phyloP scores from a whole-genome alignment of 2,888 invertebrate species.

The Mesorhabditis belari region DNA sequence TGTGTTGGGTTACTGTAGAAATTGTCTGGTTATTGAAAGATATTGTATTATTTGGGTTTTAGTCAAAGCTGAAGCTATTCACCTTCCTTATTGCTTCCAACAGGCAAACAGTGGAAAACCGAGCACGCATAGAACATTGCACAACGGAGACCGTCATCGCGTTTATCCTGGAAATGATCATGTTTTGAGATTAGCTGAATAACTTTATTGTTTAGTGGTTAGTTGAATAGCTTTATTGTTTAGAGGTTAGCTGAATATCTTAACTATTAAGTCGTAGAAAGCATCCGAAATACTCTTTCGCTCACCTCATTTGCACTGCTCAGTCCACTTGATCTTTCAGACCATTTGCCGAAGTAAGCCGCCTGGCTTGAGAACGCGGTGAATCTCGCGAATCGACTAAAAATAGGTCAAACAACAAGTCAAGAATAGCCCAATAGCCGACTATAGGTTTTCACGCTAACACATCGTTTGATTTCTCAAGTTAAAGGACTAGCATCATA shows the following conservation, averaged over 20 bases:
- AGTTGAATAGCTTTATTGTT: too few species aligned
- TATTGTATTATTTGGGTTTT: neutral
- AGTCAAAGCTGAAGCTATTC: neutral
- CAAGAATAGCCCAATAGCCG: too few species aligned
- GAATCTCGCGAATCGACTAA: constrained; percentile 33
- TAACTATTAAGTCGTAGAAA: neutral
- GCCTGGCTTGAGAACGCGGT: constrained; percentile 38
- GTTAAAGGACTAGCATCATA: too few species aligned
- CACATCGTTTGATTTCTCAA: too few species aligned
- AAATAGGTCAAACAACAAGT: too few species aligned
- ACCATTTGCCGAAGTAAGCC: too few species aligned
- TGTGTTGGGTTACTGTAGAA: too few species aligned
- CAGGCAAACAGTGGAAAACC: constrained; percentile 38
- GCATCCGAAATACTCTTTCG: constrained; percentile 14
- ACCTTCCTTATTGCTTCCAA: constrained; percentile 28
- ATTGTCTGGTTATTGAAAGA: neutral
- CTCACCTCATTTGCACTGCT: constrained; percentile 19
- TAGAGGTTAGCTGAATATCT: too few species aligned
- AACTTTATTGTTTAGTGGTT: neutral
- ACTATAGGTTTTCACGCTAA: too few species aligned
- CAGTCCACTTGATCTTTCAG: constrained; percentile 24
- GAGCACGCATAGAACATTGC: constrained; percentile 25
- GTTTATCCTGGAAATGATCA: neutral
- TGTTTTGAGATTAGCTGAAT: neutral
- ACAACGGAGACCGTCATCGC: neutral